Conservation (phyloP, 2,888 invertebrate species). For the Leptogaster cylindrica region DNA sequence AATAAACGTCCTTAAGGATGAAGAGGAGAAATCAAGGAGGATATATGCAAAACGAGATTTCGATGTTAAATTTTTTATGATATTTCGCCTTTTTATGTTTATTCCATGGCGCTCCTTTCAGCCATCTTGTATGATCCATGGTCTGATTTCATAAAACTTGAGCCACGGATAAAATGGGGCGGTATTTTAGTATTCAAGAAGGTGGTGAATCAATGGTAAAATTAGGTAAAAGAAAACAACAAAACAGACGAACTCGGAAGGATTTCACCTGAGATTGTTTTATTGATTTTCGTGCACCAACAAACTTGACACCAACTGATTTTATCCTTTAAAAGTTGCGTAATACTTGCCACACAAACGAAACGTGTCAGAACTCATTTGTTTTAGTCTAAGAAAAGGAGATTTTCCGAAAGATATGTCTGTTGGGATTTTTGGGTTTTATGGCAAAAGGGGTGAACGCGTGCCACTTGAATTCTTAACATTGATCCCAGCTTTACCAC, state of each 20-base stretch:
- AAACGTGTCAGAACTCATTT: slow-evolving; percentile 33
- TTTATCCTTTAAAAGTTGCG: slow-evolving; percentile 21
- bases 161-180: neutral
- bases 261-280: slow-evolving; percentile 33
- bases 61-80: slow-evolving; percentile 46
- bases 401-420: slow-evolving; percentile 33
- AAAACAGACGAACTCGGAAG: no score
- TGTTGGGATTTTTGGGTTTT: slow-evolving; percentile 40
- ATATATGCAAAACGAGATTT: slow-evolving; percentile 48
- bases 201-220: slow-evolving; percentile 15
- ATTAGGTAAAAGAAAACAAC: slow-evolving; percentile 36
- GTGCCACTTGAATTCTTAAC: slow-evolving; percentile 41
- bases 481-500: slow-evolving; percentile 33
- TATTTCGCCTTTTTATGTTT: slow-evolving; percentile 41
- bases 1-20: slow-evolving; percentile 19
- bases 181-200: neutral
- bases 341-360: slow-evolving; percentile 7
- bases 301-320: neutral
- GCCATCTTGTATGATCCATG: slow-evolving; percentile 32
- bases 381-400: slow-evolving; percentile 35
- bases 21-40: slow-evolving; percentile 44
- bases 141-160: slow-evolving; percentile 39
- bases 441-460: slow-evolving; percentile 35
- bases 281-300: slow-evolving; percentile 34
- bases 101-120: slow-evolving; percentile 25